Evolutionary conservation across 2,113 vertebrate genomes (phyloP).

Genomic region (Dicentrarchus labrax): DNA sequence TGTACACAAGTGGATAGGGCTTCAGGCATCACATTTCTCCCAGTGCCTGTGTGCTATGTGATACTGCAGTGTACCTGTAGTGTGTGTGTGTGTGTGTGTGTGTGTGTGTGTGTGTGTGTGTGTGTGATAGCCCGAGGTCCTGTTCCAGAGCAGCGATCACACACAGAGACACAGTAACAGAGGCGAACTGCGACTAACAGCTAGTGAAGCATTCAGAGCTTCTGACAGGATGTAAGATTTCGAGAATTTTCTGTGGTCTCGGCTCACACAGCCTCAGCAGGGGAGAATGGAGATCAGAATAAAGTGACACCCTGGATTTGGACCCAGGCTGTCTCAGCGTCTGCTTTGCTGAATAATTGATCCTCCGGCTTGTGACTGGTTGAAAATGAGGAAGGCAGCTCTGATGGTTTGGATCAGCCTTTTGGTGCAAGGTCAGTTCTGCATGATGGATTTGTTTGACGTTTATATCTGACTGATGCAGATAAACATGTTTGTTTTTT

Average conservation of each 20-base stretch:
- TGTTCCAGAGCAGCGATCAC: slow-evolving; percentile 76
- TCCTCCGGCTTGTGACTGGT: slow-evolving; percentile 51
- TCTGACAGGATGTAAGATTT: slow-evolving; percentile 70
- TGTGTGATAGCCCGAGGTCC: slow-evolving; percentile 78
- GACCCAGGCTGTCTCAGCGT: not conserved
- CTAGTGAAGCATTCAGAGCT: slow-evolving; percentile 64
- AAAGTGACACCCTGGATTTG: slow-evolving; percentile 58
- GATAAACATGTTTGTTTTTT: not conserved
- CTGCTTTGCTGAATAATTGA: slow-evolving; percentile 72
- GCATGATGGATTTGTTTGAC: slow-evolving; percentile 7
- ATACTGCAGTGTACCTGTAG: slow-evolving; percentile 63
- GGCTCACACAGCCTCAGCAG: slow-evolving; percentile 17
- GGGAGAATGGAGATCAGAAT: slow-evolving; percentile 53
- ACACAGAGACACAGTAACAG: slow-evolving; percentile 55
- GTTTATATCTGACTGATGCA: not conserved
- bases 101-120: slow-evolving; percentile 49
- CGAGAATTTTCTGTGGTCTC: slow-evolving; percentile 43
- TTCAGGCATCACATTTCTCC: slow-evolving; percentile 69
- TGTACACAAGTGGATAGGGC: slow-evolving; percentile 63
- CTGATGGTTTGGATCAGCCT: slow-evolving; percentile 79
- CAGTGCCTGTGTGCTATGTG: slow-evolving; percentile 63
- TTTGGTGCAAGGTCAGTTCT: slow-evolving; percentile 81
- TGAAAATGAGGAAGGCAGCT: slow-evolving; percentile 79
- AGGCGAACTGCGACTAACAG: slow-evolving; percentile 63
- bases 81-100: slow-evolving; percentile 48